Conservation (phyloP, 1,140 invertebrate species). For the Drosophila aff. region DNA sequence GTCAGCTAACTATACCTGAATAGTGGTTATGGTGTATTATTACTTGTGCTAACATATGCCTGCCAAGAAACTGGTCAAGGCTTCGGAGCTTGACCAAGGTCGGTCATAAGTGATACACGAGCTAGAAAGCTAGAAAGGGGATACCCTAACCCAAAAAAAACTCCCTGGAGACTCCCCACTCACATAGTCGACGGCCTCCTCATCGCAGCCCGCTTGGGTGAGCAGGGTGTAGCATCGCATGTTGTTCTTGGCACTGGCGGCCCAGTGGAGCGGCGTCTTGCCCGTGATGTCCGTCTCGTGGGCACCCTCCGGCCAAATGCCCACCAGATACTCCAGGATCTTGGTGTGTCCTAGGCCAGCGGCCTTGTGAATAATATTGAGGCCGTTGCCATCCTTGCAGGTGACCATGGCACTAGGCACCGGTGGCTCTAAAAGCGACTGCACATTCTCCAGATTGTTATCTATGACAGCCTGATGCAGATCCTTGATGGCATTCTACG, state of each 20-base stretch:
- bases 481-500: slow-evolving; percentile 92
- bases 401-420: slow-evolving; percentile 90
- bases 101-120: neutral
- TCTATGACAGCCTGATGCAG: slow-evolving; percentile 91
- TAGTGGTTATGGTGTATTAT: slow-evolving; percentile 3
- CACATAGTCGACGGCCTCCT: slow-evolving; percentile 93
- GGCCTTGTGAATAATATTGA: slow-evolving; percentile 93
- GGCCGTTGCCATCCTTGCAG: slow-evolving; percentile 92
- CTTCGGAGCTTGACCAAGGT: neutral
- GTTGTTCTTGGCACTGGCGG: slow-evolving; percentile 91
- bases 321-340: slow-evolving; percentile 90
- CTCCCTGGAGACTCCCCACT: slow-evolving; percentile 67
- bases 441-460: slow-evolving; percentile 91
- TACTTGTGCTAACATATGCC: slow-evolving; percentile 2
- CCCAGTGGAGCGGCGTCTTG: slow-evolving; percentile 95
- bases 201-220: slow-evolving; percentile 91
- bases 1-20: slow-evolving; percentile 3
- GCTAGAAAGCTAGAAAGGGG: too few relatives aligned
- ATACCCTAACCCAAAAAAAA: neutral
- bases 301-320: slow-evolving; percentile 89
- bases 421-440: slow-evolving; percentile 88
- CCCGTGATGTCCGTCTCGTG: slow-evolving; percentile 92
- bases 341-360: slow-evolving; percentile 91
- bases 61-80: slow-evolving; percentile 5
- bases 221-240: slow-evolving; percentile 91